Conservation (phyloP, 2,113 vertebrate species). For the Cryptomyrus ogoouensis region DNA sequence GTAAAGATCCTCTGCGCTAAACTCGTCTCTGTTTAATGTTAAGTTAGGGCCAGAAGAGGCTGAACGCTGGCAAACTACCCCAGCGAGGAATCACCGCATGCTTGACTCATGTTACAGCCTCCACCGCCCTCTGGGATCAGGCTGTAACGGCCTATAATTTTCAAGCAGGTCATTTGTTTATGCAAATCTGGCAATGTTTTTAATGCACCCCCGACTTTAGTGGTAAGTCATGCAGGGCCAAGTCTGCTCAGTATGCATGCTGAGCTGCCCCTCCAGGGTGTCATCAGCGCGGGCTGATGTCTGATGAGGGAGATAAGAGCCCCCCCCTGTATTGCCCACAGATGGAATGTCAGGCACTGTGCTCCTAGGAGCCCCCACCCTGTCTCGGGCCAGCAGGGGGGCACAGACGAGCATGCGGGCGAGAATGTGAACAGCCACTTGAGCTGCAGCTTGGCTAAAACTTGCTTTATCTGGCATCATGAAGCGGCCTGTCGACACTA, state of each 20-base stretch:
- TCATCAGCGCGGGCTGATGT: slow-evolving; percentile 57
- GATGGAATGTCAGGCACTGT: background rate
- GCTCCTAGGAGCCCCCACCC: background rate
- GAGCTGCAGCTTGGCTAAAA: background rate
- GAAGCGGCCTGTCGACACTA: slow-evolving; percentile 12
- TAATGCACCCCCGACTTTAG: slow-evolving; percentile 47
- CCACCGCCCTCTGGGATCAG: background rate
- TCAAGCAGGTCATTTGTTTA: slow-evolving; percentile 55
- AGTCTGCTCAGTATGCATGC: slow-evolving; percentile 52
- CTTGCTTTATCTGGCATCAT: background rate
- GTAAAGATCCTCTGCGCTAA: slow-evolving; percentile 51
- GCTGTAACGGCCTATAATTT: slow-evolving; percentile 51
- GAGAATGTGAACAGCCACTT: background rate
- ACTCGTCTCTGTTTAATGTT: slow-evolving; percentile 30
- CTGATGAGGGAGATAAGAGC: slow-evolving; percentile 54
- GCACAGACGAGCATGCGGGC: background rate
- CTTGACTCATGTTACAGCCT: background rate
- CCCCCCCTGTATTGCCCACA: background rate
- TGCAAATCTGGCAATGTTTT: slow-evolving; percentile 58
- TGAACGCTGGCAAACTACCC: background rate
- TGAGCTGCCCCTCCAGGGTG: slow-evolving; percentile 57
- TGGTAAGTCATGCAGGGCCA: slow-evolving; percentile 36
- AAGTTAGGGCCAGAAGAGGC: slow-evolving; percentile 2
- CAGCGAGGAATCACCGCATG: background rate
- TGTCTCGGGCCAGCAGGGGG: background rate